phyloP scores from a whole-genome alignment of 2,113 vertebrate species.

The Sceloporus tristichus region DNA sequence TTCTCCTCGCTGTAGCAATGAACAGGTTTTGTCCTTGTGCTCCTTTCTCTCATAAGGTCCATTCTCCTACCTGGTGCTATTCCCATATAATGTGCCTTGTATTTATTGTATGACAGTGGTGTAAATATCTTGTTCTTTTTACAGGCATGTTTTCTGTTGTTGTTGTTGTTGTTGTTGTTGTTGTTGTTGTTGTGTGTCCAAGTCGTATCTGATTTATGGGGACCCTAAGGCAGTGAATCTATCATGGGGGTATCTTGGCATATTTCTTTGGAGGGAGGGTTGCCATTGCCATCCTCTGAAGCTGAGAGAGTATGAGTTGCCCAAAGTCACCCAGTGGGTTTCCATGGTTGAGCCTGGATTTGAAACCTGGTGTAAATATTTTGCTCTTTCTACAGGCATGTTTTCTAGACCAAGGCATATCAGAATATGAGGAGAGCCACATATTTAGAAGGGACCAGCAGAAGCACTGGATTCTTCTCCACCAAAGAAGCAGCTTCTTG shows the following conservation, averaged over 20 bases:
- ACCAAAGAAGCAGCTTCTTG: background rate
- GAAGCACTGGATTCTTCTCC: background rate
- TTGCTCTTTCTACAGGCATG: background rate
- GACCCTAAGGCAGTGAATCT: too few relatives aligned
- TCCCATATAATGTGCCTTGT: too few relatives aligned
- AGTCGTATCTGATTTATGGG: too few relatives aligned
- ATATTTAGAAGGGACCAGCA: background rate
- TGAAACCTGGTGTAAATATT: too few relatives aligned
- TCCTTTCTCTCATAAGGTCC: background rate
- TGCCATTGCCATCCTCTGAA: too few relatives aligned
- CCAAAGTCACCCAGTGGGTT: too few relatives aligned
- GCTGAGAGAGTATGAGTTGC: too few relatives aligned
- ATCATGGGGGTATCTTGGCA: too few relatives aligned
- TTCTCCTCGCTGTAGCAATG: background rate
- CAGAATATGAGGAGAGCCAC: background rate
- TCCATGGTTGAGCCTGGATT: too few relatives aligned
- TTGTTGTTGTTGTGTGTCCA: too few relatives aligned
- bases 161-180: too few relatives aligned
- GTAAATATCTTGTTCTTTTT: background rate
- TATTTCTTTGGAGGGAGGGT: too few relatives aligned
- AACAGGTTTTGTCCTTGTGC: background rate
- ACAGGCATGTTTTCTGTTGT: background rate
- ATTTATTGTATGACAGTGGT: background rate
- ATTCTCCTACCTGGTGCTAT: background rate
- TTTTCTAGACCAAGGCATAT: background rate